These are phyloP conservation scores for Strongylocentrotus purpuratus DNA, from an alignment of 35 echinoderm and acorn worm genomes.

Conservation along the genomic window DNA sequence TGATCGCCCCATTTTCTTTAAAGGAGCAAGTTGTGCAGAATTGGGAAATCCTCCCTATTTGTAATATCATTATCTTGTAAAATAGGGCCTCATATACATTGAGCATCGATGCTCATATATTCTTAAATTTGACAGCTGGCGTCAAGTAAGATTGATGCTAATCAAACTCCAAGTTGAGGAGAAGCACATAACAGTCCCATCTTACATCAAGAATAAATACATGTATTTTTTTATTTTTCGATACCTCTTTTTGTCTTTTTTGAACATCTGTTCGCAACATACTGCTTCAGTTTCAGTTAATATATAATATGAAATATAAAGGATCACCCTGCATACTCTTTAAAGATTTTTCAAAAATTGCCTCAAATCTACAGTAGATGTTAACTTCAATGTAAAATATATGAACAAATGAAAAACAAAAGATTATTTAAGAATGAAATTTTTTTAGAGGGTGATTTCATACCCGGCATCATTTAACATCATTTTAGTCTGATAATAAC, in stretches of 20 bases:
- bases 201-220: neutral
- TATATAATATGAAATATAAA: too few relatives aligned
- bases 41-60: neutral
- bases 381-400: too few relatives aligned
- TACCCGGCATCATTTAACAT: too few relatives aligned
- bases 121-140: neutral
- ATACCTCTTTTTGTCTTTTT: neutral
- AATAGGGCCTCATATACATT: neutral
- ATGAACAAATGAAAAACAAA: too few relatives aligned
- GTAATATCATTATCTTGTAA: neutral
- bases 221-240: neutral
- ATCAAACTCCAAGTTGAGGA: neutral
- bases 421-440: too few relatives aligned
- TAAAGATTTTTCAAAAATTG: too few relatives aligned
- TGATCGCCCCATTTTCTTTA: neutral
- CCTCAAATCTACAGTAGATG: too few relatives aligned
- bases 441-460: too few relatives aligned
- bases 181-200: neutral
- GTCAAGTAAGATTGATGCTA: neutral
- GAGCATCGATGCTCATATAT: neutral
- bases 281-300: too few relatives aligned
- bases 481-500: too few relatives aligned
- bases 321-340: too few relatives aligned
- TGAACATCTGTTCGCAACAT: too few relatives aligned
- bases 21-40: neutral